Evolutionary conservation across 2,888 invertebrate species (phyloP).

Genomic region (Synanthedon formicaeformis): DNA sequence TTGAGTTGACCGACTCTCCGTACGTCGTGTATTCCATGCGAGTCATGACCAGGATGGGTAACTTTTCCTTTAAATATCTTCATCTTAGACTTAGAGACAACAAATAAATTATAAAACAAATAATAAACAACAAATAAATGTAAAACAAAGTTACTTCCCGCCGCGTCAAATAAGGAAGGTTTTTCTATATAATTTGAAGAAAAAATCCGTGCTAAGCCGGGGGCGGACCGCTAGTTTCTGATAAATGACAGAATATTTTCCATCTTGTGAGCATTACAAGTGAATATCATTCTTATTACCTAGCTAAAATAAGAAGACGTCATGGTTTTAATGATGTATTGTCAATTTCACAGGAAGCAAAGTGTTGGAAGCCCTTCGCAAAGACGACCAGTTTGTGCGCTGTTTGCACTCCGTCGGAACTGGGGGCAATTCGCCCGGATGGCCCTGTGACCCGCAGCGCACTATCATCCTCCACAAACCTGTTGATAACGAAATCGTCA

Average conservation of each 20-base stretch:
- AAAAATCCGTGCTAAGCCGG: too few relatives aligned
- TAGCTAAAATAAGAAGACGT: too few relatives aligned
- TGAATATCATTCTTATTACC: too few relatives aligned
- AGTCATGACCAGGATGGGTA: slow-evolving; percentile 96
- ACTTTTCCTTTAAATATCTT: slow-evolving; percentile 14
- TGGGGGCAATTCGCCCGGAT: slow-evolving; percentile 73
- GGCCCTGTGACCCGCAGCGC: slow-evolving; percentile 97
- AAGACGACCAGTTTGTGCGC: slow-evolving; percentile 81
- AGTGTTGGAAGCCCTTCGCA: slow-evolving; percentile 69
- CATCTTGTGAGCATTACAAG: too few relatives aligned
- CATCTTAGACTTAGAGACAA: too few relatives aligned
- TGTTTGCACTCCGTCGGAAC: slow-evolving; percentile 96
- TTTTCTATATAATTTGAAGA: too few relatives aligned
- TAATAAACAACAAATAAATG: too few relatives aligned
- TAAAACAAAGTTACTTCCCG: too few relatives aligned
- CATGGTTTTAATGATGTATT: neutral
- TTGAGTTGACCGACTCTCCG: slow-evolving; percentile 96
- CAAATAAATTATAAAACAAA: too few relatives aligned
- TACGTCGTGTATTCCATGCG: slow-evolving; percentile 99
- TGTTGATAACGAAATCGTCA: slow-evolving; percentile 85
- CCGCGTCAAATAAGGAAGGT: too few relatives aligned
- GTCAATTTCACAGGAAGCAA: slow-evolving; percentile 38
- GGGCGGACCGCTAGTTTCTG: too few relatives aligned
- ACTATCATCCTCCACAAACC: slow-evolving; percentile 94
- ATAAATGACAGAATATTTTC: too few relatives aligned